These are phyloP conservation scores for Enteromius anoplus DNA, from an alignment of 2,797 vertebrate genomes.

Conservation along the genomic window DNA sequence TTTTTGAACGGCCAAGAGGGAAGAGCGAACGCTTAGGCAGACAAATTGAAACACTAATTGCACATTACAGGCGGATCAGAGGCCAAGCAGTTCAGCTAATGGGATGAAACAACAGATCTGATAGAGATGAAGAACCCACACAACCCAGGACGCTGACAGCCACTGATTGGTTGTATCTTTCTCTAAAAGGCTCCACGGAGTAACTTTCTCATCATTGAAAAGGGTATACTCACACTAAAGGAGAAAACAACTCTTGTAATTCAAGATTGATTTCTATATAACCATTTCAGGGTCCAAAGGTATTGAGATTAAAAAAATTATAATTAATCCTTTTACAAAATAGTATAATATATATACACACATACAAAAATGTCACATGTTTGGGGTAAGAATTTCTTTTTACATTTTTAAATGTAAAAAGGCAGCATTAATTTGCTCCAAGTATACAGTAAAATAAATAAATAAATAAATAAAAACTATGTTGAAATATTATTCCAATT, in stretches of 20 bases:
- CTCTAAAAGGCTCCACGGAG: background rate
- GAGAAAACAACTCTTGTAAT: no score
- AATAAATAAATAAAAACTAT: no score
- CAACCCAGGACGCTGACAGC: background rate
- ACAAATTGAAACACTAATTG: conserved; percentile 71
- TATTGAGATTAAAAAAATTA: background rate
- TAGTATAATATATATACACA: background rate
- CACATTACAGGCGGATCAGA: conserved; percentile 63
- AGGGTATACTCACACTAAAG: background rate
- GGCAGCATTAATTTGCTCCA: background rate
- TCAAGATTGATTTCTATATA: no score
- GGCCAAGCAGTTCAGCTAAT: conserved; percentile 51
- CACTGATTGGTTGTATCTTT: conserved; percentile 26
- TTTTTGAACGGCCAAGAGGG: conserved; percentile 65
- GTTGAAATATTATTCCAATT: background rate
- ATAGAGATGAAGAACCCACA: conserved; percentile 43
- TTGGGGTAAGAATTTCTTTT: background rate
- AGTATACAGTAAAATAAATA: background rate
- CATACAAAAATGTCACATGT: background rate
- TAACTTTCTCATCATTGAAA: background rate
- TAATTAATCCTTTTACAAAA: background rate
- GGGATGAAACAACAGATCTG: conserved; percentile 48
- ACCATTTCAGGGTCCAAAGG: background rate
- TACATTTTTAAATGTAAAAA: background rate
- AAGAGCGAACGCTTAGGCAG: conserved; percentile 64